These are phyloP conservation scores for Etia nguti DNA, from an alignment of 2,113 vertebrate genomes.

Conservation along the genomic window DNA sequence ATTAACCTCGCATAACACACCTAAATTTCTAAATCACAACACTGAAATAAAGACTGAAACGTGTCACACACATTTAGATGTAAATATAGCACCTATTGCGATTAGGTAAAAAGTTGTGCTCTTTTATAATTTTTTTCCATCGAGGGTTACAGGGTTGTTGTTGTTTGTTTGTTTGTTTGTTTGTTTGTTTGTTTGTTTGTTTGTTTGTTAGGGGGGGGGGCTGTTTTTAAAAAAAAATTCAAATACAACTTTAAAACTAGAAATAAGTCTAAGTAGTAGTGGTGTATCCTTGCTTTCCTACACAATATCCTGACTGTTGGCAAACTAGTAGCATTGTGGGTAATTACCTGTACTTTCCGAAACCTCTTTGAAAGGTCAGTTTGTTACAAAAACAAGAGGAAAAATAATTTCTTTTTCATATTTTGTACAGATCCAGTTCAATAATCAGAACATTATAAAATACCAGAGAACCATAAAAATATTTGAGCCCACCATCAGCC, in stretches of 20 bases:
- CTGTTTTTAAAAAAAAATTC: neutral
- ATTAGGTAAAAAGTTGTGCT: neutral
- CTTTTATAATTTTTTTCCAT: neutral
- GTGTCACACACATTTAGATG: neutral
- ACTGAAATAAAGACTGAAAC: neutral
- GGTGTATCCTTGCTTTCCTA: neutral
- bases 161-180: neutral
- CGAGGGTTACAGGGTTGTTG: neutral
- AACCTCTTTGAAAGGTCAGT: neutral
- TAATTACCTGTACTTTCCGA: neutral
- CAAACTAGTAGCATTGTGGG: neutral
- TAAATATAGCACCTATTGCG: neutral
- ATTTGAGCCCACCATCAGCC: neutral
- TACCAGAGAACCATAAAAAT: neutral
- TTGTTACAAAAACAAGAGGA: neutral
- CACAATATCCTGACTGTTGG: neutral
- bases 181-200: neutral
- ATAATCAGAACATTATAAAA: neutral
- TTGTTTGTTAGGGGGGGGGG: neutral
- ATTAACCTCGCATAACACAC: neutral
- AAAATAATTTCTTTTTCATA: neutral
- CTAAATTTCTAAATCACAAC: neutral
- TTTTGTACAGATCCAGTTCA: neutral
- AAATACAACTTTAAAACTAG: neutral
- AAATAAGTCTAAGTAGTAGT: neutral